Base-by-base conservation (phyloP, 2,888 invertebrate genomes). In the Corythucha ciliata region DNA sequence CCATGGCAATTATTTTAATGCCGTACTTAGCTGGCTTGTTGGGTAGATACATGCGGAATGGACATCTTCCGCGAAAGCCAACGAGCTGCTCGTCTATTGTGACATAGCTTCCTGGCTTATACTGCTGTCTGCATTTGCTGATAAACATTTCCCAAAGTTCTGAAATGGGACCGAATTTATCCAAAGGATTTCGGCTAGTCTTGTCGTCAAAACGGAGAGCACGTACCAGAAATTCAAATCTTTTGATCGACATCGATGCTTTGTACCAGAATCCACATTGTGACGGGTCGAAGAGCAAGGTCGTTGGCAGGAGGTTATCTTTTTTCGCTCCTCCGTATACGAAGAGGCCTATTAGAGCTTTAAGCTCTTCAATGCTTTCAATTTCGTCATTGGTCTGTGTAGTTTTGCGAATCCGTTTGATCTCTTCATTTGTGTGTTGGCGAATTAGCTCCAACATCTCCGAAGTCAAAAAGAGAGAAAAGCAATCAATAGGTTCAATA, bases 51-150 rank as follows among this genome's bases (percentile, higher is more conserved):
- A 62, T 57, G 40, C 56, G 49, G 32, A 62, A 62, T 5, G 32
- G 29, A 26, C 60, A 61, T 14, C 57, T 26, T 4, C 61, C 62
- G n/a, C 57, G 44, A 50, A 62, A 65, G 14, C 49, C 26, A 14
- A 62, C 48, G 14, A 63, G 41, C 40, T 60, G 59, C 47, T 64
- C 60, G 33, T 63, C 62, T 10, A 64, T 58, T 4, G 60, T 63
- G 3, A 55, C 42, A 47, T 57, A 57, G 29, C 49, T 37, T 4
- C 54, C 50, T 1, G 59, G 60, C n/a, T 48, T 48, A 48, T 62
- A 62, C 40, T 51, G 44, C 16, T 47, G 41, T 26, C 24, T 42
- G 24, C 62, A 62, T 21, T 59, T 57, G 2, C 18, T 32, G 14
- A 58, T 53, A 41, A 62, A 62, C 6, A 47, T 12, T 7, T 59